These are phyloP conservation scores for Channa argus DNA, from an alignment of 2,113 vertebrate species.

Conservation along the genomic window DNA sequence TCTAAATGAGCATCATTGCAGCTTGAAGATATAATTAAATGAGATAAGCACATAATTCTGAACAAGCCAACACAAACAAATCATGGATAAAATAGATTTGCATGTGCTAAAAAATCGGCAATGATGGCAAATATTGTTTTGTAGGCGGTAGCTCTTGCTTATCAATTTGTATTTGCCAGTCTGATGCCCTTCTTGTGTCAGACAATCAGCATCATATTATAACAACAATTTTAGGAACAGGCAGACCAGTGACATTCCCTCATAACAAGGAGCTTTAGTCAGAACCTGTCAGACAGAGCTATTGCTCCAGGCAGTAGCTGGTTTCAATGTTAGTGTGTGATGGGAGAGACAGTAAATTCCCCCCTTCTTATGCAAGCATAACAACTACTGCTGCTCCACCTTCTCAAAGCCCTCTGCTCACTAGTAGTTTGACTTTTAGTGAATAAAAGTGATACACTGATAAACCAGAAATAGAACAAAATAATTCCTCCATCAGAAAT, in stretches of 20 bases:
- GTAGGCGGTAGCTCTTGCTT: not conserved
- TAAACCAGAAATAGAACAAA: not conserved
- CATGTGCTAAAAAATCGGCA: not conserved
- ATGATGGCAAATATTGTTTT: slow-evolving; percentile 2
- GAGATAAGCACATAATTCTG: not conserved
- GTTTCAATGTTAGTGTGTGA: slow-evolving; percentile 2
- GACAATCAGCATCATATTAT: slow-evolving; percentile 19
- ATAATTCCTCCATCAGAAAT: slow-evolving; percentile 14
- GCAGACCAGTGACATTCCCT: slow-evolving; percentile 17
- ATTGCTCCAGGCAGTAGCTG: slow-evolving; percentile 33
- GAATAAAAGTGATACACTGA: slow-evolving; percentile 31
- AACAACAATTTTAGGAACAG: slow-evolving; percentile 28
- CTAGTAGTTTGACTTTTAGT: slow-evolving; percentile 16
- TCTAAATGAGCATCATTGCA: slow-evolving; percentile 12
- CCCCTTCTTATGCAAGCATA: slow-evolving; percentile 7
- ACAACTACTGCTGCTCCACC: slow-evolving; percentile 15
- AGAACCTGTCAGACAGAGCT: slow-evolving; percentile 38
- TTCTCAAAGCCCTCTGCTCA: slow-evolving; percentile 22
- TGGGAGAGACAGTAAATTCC: slow-evolving; percentile 3
- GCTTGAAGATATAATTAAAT: slow-evolving; percentile 23
- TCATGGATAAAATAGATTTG: not conserved
- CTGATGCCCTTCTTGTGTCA: slow-evolving; percentile 3
- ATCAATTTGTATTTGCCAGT: not conserved
- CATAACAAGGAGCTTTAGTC: slow-evolving; percentile 32
- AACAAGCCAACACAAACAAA: slow-evolving; percentile 18